Evolutionary conservation across 2,888 invertebrate species (phyloP).

Genomic region (Limnephilus auricula): DNA sequence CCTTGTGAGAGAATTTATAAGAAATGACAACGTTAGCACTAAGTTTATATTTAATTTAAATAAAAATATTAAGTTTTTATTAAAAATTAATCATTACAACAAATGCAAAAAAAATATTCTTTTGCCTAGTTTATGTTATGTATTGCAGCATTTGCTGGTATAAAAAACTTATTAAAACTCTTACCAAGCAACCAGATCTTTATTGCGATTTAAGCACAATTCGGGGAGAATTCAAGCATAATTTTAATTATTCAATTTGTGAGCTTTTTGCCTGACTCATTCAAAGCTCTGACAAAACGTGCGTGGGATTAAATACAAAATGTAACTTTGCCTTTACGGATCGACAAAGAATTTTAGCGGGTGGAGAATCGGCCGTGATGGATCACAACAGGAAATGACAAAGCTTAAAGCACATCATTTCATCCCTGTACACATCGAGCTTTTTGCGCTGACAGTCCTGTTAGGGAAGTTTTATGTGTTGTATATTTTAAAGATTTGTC

Average conservation of each 20-base stretch:
- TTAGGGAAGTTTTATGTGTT: not conserved
- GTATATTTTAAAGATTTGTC: not conserved
- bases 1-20: too few species aligned
- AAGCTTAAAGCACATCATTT: conserved; percentile 61
- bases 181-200: not conserved
- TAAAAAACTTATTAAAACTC: not conserved
- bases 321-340: not conserved
- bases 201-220: not conserved
- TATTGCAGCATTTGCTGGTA: not conserved
- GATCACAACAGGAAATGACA: conserved; percentile 66
- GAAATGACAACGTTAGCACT: too few species aligned
- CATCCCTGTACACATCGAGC: conserved; percentile 38
- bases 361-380: conserved; percentile 51
- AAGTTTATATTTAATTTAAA: too few species aligned
- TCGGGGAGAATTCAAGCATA: not conserved
- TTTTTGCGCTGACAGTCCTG: conserved; percentile 35
- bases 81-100: too few species aligned
- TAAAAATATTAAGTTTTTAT: too few species aligned
- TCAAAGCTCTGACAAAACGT: not conserved
- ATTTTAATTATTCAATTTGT: not conserved
- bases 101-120: too few species aligned
- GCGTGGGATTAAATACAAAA: conserved; percentile 6
- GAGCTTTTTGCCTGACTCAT: conserved; percentile 2
- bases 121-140: too few species aligned
- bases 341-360: conserved; percentile 21